A percentile compares a stretch with the other conserved stretches of the same genome.
These are phyloP conservation scores for Trematomus loennbergii DNA, from an alignment of 2,113 vertebrate genomes.

Conservation along the genomic window DNA sequence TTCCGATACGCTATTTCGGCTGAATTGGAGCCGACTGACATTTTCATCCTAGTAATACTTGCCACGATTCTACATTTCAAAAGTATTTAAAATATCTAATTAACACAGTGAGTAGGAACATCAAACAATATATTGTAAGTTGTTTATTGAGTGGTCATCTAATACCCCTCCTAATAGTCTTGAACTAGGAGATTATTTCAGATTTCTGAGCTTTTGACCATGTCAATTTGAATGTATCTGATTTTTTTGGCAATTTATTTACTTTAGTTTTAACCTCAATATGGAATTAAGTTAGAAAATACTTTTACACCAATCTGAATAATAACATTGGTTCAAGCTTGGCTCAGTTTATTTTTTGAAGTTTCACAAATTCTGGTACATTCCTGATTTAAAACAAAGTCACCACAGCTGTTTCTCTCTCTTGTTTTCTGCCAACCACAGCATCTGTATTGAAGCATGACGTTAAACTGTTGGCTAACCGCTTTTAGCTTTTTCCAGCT, in stretches of 20 bases:
- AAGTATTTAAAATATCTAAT: slow-evolving; percentile 68
- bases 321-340: neutral
- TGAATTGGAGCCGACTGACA: slow-evolving; percentile 71
- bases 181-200: neutral
- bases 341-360: neutral
- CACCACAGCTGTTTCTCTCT: neutral
- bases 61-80: slow-evolving; percentile 53
- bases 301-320: neutral
- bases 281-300: neutral
- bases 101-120: slow-evolving; percentile 17
- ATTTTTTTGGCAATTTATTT: slow-evolving; percentile 5
- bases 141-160: neutral
- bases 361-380: slow-evolving; percentile 9
- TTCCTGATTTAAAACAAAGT: slow-evolving; percentile 2
- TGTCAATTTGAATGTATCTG: neutral
- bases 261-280: neutral
- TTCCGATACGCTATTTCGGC: slow-evolving; percentile 40
- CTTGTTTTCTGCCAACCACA: neutral
- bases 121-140: neutral
- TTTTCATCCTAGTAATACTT: slow-evolving; percentile 72
- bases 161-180: too few relatives aligned
- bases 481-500: neutral
- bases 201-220: neutral
- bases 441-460: neutral
- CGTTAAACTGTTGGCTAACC: neutral